Conservation (phyloP, 1,140 invertebrate genomes). For the Drosophila truncata region DNA sequence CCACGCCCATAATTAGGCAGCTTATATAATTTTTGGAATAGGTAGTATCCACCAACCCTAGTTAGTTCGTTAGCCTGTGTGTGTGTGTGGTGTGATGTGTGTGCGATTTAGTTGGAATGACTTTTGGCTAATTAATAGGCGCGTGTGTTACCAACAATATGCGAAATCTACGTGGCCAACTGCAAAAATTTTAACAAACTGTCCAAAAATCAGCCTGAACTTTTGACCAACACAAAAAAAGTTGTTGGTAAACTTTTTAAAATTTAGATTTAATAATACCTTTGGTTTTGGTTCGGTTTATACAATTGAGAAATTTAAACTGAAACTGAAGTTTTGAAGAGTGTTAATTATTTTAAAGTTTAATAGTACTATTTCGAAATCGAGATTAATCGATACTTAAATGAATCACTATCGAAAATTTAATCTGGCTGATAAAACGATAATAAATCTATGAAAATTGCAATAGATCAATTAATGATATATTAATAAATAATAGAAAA, state of each 20-base stretch:
- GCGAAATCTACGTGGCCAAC: conserved; percentile 38
- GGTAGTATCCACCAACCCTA: too few relatives aligned
- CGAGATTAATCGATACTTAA: too few relatives aligned
- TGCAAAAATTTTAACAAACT: conserved; percentile 30
- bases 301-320: not conserved
- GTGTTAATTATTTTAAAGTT: too few relatives aligned
- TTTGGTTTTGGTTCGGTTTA: not conserved
- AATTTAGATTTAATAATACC: conserved; percentile 8
- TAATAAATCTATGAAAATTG: too few relatives aligned
- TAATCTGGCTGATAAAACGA: too few relatives aligned
- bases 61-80: conserved; percentile 30
- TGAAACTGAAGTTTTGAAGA: not conserved
- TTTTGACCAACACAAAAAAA: conserved; percentile 8
- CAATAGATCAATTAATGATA: too few relatives aligned
- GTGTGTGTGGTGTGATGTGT: conserved; percentile 14
- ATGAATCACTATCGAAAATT: not conserved
- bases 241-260: conserved; percentile 6
- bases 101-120: conserved; percentile 33
- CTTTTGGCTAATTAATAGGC: conserved; percentile 66
- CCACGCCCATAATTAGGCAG: conserved; percentile 59
- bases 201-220: conserved; percentile 3
- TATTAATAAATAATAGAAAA: too few relatives aligned
- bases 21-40: conserved; percentile 50
- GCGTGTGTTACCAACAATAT: conserved; percentile 60
- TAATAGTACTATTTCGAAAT: too few relatives aligned